Conservation (phyloP, 2,797 vertebrate species). For the Carcharodon carcharias region DNA sequence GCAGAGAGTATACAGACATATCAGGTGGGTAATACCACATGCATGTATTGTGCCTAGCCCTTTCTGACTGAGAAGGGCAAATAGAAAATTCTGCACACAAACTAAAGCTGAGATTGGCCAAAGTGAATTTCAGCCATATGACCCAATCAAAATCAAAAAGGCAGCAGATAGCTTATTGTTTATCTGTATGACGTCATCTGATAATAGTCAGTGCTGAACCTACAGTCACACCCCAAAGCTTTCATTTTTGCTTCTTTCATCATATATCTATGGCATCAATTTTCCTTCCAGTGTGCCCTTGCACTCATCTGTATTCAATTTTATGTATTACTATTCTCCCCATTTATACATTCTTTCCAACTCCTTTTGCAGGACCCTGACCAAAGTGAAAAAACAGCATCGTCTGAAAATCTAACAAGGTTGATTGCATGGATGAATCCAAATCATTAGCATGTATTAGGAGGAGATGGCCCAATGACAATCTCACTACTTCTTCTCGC, state of each 20-base stretch:
- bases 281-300: background rate
- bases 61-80: background rate
- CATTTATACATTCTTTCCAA: background rate
- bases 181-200: background rate
- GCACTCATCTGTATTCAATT: background rate
- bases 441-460: background rate
- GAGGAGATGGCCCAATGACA: background rate
- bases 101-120: background rate
- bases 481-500: background rate
- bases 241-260: background rate
- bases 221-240: background rate
- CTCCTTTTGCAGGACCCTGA: background rate
- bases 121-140: background rate
- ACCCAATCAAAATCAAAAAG: background rate
- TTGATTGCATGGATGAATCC: background rate
- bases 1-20: too few relatives aligned
- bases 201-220: background rate
- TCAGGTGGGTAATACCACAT: background rate
- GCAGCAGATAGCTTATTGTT: too few relatives aligned
- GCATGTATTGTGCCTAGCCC: background rate
- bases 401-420: background rate
- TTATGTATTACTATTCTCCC: background rate
- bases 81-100: background rate
- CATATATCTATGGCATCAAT: background rate
- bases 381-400: background rate